Conservation (phyloP, 2,797 vertebrate species). For the Coregonus sp. region DNA sequence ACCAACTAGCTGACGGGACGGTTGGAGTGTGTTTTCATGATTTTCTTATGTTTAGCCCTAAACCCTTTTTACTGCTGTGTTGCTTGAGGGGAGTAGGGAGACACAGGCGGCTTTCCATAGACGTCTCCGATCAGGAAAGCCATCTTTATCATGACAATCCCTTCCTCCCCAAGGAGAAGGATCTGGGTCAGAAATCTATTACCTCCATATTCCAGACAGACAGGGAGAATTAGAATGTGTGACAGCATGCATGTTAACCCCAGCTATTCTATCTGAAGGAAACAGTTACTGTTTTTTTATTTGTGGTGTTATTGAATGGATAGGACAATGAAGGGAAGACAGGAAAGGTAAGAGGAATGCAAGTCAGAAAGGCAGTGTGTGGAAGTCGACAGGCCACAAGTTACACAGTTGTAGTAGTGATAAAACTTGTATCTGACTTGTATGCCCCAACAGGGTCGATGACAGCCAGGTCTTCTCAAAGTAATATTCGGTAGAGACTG, state of each 20-base stretch:
- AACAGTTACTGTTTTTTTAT: too few species aligned
- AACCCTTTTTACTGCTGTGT: conserved; percentile 25
- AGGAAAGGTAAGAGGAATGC: too few species aligned
- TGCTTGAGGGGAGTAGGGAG: conserved; percentile 1
- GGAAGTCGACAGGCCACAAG: too few species aligned
- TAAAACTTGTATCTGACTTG: too few species aligned
- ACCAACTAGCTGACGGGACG: neutral
- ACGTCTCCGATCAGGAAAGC: conserved; percentile 22
- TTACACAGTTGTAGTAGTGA: too few species aligned
- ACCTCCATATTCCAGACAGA: conserved; percentile 24
- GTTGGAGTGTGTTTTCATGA: neutral
- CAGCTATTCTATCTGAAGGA: too few species aligned
- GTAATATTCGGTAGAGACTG: neutral
- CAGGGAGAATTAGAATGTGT: neutral
- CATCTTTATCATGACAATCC: conserved; percentile 28
- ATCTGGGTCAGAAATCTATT: conserved; percentile 40
- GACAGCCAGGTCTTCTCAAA: neutral
- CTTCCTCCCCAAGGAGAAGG: conserved; percentile 32
- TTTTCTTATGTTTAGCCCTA: conserved; percentile 28
- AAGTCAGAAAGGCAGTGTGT: too few species aligned
- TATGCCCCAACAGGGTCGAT: neutral
- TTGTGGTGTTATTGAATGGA: too few species aligned
- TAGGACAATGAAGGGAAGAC: too few species aligned
- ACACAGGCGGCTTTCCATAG: conserved; percentile 29
- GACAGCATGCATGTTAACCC: conserved; percentile 1